Evolutionary conservation across 2,888 invertebrate genomes (phyloP).

Genomic region (Acronicta aceris): DNA sequence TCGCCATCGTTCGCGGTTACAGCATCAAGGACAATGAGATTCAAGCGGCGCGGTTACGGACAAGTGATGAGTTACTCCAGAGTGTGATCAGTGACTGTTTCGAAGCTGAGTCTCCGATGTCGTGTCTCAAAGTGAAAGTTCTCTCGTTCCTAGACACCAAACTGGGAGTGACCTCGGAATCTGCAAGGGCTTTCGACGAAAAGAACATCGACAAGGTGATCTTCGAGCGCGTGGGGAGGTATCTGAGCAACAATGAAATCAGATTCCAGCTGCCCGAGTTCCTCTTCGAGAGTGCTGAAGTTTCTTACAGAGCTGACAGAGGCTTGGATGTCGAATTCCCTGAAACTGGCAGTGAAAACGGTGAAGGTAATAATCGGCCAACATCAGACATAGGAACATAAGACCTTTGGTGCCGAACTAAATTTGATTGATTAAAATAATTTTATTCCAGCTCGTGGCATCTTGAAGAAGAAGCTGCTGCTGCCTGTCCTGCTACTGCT

Average conservation of each 20-base stretch:
- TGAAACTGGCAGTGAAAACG: conserved; percentile 84
- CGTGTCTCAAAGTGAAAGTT: conserved; percentile 94
- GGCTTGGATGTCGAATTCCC: conserved; percentile 91
- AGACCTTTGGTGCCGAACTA: conserved; percentile 15
- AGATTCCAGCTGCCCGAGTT: conserved; percentile 92
- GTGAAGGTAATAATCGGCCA: conserved; percentile 82
- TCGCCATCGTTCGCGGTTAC: conserved; percentile 83
- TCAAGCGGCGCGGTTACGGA: conserved; percentile 88
- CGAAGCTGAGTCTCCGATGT: conserved; percentile 90
- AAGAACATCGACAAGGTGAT: conserved; percentile 93
- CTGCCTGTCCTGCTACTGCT: conserved; percentile 93
- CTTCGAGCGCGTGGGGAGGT: conserved; percentile 92
- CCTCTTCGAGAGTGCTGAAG: conserved; percentile 91
- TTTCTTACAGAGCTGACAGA: conserved; percentile 91
- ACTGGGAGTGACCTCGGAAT: conserved; percentile 90
- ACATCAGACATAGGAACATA: background rate
- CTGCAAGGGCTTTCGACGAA: conserved; percentile 89
- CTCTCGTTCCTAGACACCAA: conserved; percentile 93
- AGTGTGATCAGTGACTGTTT: conserved; percentile 93
- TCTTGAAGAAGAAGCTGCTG: conserved; percentile 95
- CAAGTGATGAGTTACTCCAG: conserved; percentile 92
- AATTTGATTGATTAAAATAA: too few relatives aligned
- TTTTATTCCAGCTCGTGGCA: conserved; percentile 91
- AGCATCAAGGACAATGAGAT: conserved; percentile 89
- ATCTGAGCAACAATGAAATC: conserved; percentile 93